Conservation (phyloP, 2,888 invertebrate species). For the Platycheirus rosarum region DNA sequence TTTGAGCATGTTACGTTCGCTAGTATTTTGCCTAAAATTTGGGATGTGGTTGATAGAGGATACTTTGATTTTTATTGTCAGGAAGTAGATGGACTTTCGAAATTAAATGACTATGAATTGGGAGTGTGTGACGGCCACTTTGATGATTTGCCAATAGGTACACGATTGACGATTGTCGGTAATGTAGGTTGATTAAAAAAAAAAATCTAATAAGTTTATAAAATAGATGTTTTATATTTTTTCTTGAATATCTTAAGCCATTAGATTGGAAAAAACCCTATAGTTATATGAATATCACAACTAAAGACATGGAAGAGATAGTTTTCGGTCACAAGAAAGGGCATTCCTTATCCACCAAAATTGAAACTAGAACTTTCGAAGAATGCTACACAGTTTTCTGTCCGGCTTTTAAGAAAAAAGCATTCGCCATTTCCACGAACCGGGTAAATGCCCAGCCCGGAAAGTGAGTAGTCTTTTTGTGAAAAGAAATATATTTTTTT, state of each 20-base stretch:
- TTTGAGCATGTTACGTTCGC: not conserved
- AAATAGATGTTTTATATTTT: too few relatives aligned
- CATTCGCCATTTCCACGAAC: constrained; percentile 1
- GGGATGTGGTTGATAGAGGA: not conserved
- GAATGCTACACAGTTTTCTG: not conserved
- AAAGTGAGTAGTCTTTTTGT: constrained; percentile 1
- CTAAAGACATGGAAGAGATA: not conserved
- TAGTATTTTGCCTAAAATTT: not conserved
- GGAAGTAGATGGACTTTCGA: not conserved
- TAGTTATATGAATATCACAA: not conserved
- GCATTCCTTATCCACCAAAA: not conserved
- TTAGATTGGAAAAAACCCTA: not conserved
- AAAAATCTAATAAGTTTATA: too few relatives aligned
- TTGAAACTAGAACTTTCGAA: not conserved
- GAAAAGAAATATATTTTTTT: not conserved
- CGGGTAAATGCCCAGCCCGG: constrained; percentile 2
- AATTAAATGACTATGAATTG: not conserved
- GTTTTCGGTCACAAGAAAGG: not conserved
- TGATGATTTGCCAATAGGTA: not conserved
- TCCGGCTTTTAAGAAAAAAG: not conserved
- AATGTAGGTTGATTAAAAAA: not conserved
- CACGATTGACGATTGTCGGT: not conserved
- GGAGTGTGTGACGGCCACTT: not conserved
- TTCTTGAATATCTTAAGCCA: not conserved
- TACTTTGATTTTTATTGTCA: not conserved